Percentiles rank a stretch among this genome's conserved stretches.
phyloP scores from a whole-genome alignment of 2,113 vertebrate species.

The Aspiorhynchus laticeps region DNA sequence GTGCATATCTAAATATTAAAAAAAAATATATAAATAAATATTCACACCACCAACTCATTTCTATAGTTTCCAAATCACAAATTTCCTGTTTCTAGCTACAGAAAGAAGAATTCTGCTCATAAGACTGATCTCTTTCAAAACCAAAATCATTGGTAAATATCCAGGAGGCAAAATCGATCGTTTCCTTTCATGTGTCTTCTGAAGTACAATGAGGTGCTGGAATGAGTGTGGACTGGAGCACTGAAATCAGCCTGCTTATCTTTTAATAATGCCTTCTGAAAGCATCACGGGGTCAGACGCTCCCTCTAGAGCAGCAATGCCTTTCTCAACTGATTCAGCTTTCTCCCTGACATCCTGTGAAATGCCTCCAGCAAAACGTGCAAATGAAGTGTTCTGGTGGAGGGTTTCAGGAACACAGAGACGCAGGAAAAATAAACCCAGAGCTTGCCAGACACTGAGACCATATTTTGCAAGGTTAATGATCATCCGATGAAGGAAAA shows the following conservation, averaged over 20 bases:
- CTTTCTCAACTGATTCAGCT: not conserved
- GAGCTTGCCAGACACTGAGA: not conserved
- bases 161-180: not conserved
- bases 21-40: not conserved
- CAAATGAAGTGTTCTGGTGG: not conserved
- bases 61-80: not conserved
- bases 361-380: not conserved
- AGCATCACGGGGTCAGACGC: not conserved
- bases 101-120: not conserved
- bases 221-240: not conserved
- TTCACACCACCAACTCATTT: not conserved
- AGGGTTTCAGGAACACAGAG: not conserved
- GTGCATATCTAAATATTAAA: not conserved
- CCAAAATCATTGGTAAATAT: not conserved
- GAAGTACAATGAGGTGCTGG: not conserved
- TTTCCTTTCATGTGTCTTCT: not conserved
- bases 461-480: not conserved
- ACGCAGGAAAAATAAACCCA: not conserved
- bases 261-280: constrained; percentile 21
- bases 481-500: not conserved
- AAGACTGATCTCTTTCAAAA: not conserved
- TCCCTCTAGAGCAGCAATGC: not conserved
- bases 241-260: not conserved
- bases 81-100: not conserved
- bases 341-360: constrained; percentile 12